phyloP scores from a whole-genome alignment of 2,888 invertebrate genomes.

The Calliopum simillimum region DNA sequence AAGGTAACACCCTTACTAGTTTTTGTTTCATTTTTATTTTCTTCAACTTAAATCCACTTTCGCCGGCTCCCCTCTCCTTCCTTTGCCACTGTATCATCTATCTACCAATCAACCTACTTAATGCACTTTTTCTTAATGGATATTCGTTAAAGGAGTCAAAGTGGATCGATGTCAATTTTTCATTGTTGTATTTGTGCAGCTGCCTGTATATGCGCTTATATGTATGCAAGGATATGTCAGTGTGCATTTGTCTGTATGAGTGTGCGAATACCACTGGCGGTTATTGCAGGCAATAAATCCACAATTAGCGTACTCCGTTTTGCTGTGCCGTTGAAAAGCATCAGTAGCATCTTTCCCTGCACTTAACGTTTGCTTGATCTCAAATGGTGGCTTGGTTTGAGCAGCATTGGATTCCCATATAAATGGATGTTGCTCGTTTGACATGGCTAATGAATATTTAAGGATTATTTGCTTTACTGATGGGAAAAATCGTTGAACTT shows the following conservation, averaged over 20 bases:
- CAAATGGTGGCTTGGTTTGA: neutral
- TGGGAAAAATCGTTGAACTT: neutral
- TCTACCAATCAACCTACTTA: conserved; percentile 1
- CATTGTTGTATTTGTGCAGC: conserved; percentile 1
- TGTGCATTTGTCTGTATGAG: neutral
- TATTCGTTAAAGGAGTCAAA: conserved; percentile 14
- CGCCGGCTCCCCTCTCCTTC: neutral
- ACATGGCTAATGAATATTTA: conserved; percentile 18
- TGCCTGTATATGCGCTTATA: no score
- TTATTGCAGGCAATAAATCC: conserved; percentile 19
- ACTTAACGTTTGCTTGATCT: neutral
- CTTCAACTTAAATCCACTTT: neutral
- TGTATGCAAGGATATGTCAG: neutral
- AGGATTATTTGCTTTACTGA: conserved; percentile 1
- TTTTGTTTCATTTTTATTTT: no score
- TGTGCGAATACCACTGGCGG: neutral
- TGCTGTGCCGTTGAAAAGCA: neutral
- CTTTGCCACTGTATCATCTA: neutral
- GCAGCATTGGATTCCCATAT: neutral
- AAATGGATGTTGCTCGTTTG: conserved; percentile 5
- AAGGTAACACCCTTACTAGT: no score
- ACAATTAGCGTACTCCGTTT: conserved; percentile 8
- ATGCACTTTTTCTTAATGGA: conserved; percentile 10
- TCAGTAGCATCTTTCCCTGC: neutral
- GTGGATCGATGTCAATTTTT: conserved; percentile 11